Evolutionary conservation across 1,140 invertebrate species (phyloP).

Genomic region (Drosophila parabipectinata): DNA sequence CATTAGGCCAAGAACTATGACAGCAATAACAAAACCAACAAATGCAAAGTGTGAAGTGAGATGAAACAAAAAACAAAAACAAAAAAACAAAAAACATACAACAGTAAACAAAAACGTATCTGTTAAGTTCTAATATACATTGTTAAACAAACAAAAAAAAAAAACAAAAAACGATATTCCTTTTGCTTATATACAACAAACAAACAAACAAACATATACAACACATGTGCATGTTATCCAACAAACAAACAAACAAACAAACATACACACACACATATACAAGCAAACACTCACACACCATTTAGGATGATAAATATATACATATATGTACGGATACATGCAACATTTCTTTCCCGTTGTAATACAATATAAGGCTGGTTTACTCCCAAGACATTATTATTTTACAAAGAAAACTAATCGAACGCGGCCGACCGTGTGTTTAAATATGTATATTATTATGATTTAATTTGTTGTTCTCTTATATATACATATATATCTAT

Average conservation of each 20-base stretch:
- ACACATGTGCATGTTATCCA: conserved; percentile 55
- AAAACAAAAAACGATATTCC: conserved; percentile 71
- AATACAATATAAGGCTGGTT: conserved; percentile 84
- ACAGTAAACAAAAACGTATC: conserved; percentile 21
- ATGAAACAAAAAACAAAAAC: conserved; percentile 13
- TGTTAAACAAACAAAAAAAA: conserved; percentile 36
- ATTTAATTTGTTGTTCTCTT: conserved; percentile 40
- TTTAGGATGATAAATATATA: conserved; percentile 37
- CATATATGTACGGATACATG: conserved; percentile 49
- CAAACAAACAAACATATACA: conserved; percentile 27
- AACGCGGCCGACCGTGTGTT: conserved; percentile 8
- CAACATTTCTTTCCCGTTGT: conserved; percentile 81
- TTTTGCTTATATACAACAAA: conserved; percentile 67
- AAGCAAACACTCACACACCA: conserved; percentile 28
- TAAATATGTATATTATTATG: conserved; percentile 21
- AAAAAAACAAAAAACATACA: conserved; percentile 8
- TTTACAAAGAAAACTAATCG: conserved; percentile 46
- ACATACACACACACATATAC: conserved; percentile 15
- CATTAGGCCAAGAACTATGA: conserved; percentile 56
- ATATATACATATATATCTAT: conserved; percentile 40
- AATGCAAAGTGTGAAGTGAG: conserved; percentile 19
- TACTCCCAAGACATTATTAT: conserved; percentile 84
- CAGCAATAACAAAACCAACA: conserved; percentile 30
- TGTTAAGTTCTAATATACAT: conserved; percentile 58
- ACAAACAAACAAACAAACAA: conserved; percentile 4